Evolutionary conservation across 2,797 vertebrate genomes (phyloP).

Genomic region (Enteromius radiatus): DNA sequence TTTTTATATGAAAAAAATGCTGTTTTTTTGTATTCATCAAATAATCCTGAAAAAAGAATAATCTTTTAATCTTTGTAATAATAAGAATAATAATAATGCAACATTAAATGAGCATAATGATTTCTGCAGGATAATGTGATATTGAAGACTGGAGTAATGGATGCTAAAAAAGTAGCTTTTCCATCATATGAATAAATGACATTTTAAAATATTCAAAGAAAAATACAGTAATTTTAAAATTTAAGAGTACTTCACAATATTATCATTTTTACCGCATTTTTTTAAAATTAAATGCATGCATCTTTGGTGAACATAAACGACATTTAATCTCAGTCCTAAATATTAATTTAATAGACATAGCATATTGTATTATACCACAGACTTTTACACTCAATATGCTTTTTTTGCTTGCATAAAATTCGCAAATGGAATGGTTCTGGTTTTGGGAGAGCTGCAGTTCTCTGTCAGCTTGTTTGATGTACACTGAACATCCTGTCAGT

Average conservation of each 20-base stretch:
- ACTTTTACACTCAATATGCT: not conserved
- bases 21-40: not conserved
- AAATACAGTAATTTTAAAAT: not conserved
- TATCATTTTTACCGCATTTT: not conserved
- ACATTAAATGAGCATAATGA: not conserved
- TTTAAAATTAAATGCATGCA: not conserved
- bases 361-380: constrained; percentile 1
- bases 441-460: constrained; percentile 57
- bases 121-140: not conserved
- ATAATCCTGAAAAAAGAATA: not conserved
- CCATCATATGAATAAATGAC: not conserved
- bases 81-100: not conserved
- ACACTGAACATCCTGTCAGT: constrained; percentile 75
- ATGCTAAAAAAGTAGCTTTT: not conserved
- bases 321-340: not conserved
- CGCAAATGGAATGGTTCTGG: constrained; percentile 71
- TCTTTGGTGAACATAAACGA: not conserved
- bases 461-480: constrained; percentile 65
- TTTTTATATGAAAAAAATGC: not conserved
- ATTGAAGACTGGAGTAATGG: not conserved
- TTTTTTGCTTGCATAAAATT: constrained; percentile 26
- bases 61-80: not conserved
- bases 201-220: not conserved
- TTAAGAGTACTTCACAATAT: not conserved
- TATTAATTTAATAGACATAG: not conserved